These are phyloP conservation scores for Drosophila atripex DNA, from an alignment of 2,888 invertebrate genomes.

Conservation along the genomic window DNA sequence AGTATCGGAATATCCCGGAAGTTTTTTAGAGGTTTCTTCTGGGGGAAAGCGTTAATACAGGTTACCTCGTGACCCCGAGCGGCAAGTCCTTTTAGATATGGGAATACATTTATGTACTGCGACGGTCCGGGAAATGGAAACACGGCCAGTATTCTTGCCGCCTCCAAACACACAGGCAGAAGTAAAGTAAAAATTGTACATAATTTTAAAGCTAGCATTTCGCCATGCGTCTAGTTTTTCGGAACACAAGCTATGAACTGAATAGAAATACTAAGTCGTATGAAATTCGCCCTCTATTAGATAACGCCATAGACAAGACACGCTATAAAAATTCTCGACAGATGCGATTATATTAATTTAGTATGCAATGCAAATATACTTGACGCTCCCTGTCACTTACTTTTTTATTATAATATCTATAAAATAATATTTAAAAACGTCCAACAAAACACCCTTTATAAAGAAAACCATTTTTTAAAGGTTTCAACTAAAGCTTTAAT, in stretches of 20 bases:
- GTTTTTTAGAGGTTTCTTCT: constrained; percentile 72
- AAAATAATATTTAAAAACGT: too few species aligned
- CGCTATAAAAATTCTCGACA: constrained; percentile 49
- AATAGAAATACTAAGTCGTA: neutral
- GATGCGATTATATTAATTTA: constrained; percentile 23
- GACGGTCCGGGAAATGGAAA: constrained; percentile 78
- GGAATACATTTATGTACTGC: constrained; percentile 78
- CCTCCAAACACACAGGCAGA: constrained; percentile 40
- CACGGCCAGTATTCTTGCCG: constrained; percentile 68
- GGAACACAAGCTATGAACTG: constrained; percentile 40
- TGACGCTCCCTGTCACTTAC: constrained; percentile 17
- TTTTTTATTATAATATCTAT: too few species aligned
- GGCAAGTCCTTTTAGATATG: constrained; percentile 78
- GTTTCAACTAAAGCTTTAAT: too few species aligned
- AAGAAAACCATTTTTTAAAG: too few species aligned
- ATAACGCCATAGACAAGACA: constrained; percentile 24
- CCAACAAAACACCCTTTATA: too few species aligned
- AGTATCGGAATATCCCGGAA: constrained; percentile 70
- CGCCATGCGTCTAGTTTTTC: neutral
- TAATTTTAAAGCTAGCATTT: constrained; percentile 46
- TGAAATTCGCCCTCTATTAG: constrained; percentile 1
- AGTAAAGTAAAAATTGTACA: constrained; percentile 15
- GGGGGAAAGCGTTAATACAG: constrained; percentile 79
- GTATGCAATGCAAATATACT: constrained; percentile 16
- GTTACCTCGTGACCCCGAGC: constrained; percentile 82